These are phyloP conservation scores for Clupea harengus DNA, from an alignment of 2,113 vertebrate genomes.

Conservation along the genomic window DNA sequence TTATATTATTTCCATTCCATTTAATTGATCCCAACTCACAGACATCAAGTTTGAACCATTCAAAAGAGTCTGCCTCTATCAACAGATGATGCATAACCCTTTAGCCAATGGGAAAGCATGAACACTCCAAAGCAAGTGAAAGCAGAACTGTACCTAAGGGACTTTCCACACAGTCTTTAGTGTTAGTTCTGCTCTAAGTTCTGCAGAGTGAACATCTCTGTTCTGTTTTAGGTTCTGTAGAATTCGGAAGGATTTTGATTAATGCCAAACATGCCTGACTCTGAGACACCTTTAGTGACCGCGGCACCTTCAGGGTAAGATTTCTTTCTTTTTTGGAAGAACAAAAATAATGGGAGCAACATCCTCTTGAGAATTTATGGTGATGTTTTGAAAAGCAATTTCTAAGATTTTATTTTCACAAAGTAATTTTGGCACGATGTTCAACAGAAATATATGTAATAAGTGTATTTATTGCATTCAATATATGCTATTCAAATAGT, in stretches of 20 bases:
- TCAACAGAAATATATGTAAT: neutral
- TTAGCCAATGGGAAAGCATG: conserved; percentile 41
- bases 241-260: neutral
- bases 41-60: neutral
- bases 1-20: neutral
- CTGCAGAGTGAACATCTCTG: neutral
- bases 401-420: neutral
- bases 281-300: neutral
- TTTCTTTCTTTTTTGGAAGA: neutral
- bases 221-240: neutral
- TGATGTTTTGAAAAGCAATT: neutral
- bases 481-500: neutral
- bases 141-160: neutral
- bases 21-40: neutral
- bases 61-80: conserved; percentile 20
- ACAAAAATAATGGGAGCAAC: neutral
- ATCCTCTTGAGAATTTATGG: neutral
- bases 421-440: neutral
- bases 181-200: neutral
- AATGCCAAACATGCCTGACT: neutral
- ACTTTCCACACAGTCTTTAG: conserved; percentile 15
- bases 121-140: neutral
- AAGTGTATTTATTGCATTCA: neutral
- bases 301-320: neutral
- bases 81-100: conserved; percentile 42